These are phyloP conservation scores for Acleris emargana DNA, from an alignment of 2,888 invertebrate species.

Conservation along the genomic window DNA sequence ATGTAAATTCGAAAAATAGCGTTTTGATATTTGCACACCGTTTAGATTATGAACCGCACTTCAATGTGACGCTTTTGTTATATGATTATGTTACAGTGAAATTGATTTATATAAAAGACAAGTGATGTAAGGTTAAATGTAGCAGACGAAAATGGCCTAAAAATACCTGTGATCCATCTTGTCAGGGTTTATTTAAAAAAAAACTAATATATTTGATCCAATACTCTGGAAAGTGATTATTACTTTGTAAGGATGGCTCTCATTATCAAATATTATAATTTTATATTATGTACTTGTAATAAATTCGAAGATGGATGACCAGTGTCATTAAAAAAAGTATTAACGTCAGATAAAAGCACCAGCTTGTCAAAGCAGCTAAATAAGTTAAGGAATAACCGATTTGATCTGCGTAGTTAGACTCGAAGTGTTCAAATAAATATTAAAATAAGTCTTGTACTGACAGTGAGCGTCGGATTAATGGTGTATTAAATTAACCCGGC, in stretches of 20 bases:
- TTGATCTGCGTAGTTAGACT: neutral
- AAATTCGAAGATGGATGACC: slow-evolving; percentile 31
- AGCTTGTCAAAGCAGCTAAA: slow-evolving; percentile 23
- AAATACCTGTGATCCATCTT: slow-evolving; percentile 49
- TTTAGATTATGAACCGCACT: slow-evolving; percentile 50
- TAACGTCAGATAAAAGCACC: slow-evolving; percentile 7
- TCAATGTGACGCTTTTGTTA: slow-evolving; percentile 55
- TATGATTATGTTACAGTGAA: slow-evolving; percentile 41
- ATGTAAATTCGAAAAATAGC: slow-evolving; percentile 56
- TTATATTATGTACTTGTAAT: slow-evolving; percentile 18
- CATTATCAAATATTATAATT: slow-evolving; percentile 46
- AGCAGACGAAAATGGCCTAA: slow-evolving; percentile 45
- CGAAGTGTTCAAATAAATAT: neutral
- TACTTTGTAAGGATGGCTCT: slow-evolving; percentile 62
- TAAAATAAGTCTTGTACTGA: neutral
- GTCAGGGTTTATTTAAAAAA: slow-evolving; percentile 40
- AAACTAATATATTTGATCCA: slow-evolving; percentile 16
- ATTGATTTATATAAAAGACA: slow-evolving; percentile 68
- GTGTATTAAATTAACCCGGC: too few species aligned
- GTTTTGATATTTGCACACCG: slow-evolving; percentile 48
- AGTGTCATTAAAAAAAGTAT: slow-evolving; percentile 11
- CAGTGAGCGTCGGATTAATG: too few species aligned
- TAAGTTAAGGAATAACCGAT: slow-evolving; percentile 10
- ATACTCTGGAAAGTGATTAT: slow-evolving; percentile 34
- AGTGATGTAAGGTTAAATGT: slow-evolving; percentile 46